phyloP scores from a whole-genome alignment of 1,140 invertebrate genomes.

The Caenorhabditis briggsae region DNA sequence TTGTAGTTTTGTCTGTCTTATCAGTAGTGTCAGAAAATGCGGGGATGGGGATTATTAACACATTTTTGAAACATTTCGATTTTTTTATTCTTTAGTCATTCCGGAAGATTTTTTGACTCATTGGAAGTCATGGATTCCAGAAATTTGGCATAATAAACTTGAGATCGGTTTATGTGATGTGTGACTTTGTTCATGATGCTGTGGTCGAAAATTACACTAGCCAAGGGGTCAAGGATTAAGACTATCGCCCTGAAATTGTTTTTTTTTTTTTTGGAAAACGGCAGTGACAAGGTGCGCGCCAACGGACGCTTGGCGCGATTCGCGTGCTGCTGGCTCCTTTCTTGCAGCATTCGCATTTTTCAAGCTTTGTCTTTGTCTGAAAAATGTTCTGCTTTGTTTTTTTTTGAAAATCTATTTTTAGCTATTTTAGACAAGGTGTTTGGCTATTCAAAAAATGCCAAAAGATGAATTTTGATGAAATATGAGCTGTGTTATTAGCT shows the following conservation, averaged over 20 bases:
- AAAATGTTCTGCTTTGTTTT: no score
- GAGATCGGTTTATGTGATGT: background rate
- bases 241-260: background rate
- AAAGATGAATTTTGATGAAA: no score
- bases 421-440: no score
- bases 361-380: no score
- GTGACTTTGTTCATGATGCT: background rate
- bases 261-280: background rate
- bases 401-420: no score
- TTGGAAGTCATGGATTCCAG: background rate
- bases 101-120: background rate
- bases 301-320: no score
- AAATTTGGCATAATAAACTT: conserved; percentile 4
- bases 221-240: background rate
- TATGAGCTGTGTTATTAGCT: no score
- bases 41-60: background rate
- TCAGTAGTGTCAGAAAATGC: background rate
- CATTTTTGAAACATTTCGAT: background rate
- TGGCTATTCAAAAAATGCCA: no score
- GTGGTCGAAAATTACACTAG: background rate
- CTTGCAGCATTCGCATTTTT: no score
- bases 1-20: background rate
- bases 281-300: no score
- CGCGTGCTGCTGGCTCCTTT: no score
- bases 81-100: no score